These are phyloP conservation scores for Gymnoscopelus braueri DNA, from an alignment of 2,797 vertebrate species.

Conservation along the genomic window DNA sequence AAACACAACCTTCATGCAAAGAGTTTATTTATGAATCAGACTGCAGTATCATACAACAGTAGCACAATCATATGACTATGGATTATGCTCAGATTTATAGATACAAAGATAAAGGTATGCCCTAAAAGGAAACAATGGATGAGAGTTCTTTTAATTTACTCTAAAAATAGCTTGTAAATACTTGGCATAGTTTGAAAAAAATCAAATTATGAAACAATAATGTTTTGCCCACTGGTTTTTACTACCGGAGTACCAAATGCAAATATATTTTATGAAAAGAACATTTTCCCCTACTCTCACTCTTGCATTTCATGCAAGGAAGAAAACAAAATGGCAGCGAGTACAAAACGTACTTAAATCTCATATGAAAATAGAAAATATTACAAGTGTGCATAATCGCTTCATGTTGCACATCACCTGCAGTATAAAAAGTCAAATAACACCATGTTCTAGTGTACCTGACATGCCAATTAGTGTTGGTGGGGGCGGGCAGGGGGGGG, in stretches of 20 bases:
- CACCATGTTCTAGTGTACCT: constrained; percentile 78
- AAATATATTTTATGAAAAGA: constrained; percentile 81
- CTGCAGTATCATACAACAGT: constrained; percentile 83
- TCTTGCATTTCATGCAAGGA: constrained; percentile 79
- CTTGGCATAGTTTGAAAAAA: constrained; percentile 84
- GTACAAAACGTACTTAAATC: constrained; percentile 85
- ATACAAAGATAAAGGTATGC: constrained; percentile 83
- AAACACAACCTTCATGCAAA: constrained; percentile 80
- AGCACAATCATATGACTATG: constrained; percentile 81
- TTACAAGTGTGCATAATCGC: constrained; percentile 84
- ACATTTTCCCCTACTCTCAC: constrained; percentile 61
- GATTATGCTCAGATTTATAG: constrained; percentile 81
- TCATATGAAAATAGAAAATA: constrained; percentile 87
- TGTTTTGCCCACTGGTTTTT: constrained; percentile 74
- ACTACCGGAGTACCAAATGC: constrained; percentile 82
- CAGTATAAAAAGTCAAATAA: constrained; percentile 82
- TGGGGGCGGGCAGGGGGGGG: constrained; percentile 20
- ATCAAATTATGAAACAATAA: constrained; percentile 79
- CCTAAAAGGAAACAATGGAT: constrained; percentile 70
- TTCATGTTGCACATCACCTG: constrained; percentile 81
- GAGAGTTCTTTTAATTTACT: constrained; percentile 75
- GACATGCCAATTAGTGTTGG: constrained; percentile 73
- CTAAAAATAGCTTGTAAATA: constrained; percentile 86
- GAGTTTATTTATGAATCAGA: constrained; percentile 85
- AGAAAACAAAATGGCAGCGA: constrained; percentile 79